Evolutionary conservation across 2,888 invertebrate genomes (phyloP), one percentile per base, ranked within the genome.

Genomic region (Gortyna flavago): DNA sequence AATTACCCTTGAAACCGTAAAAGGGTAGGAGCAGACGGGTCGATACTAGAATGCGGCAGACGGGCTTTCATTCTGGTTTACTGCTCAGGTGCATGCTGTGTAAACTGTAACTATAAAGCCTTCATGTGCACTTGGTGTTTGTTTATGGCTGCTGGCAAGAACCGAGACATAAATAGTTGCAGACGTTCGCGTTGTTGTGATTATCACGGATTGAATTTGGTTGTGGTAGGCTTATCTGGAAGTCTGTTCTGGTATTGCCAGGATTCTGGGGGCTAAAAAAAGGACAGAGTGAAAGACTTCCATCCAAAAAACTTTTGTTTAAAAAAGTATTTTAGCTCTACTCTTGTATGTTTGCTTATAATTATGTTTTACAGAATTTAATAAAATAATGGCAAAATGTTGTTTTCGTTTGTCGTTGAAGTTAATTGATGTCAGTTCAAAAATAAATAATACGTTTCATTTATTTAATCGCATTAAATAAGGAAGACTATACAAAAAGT

Each of bases 11-110:
- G 82, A 80, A 84, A 82, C 79, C 83, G 83, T 86, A 88, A 84
- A 88, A 88, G 78, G 79, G 79, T 77, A 84, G 78, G 72, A 72
- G 75, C 87, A 85, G 80, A 79, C 84, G 87, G 90, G 87, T 91
- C 91, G 90, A 90, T 91, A 89, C 80, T 72, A 83, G 86, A 82
- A 89, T 88, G 89, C 88, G 88, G 87, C 85, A 89, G 88, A 80
- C 86, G 70, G 86, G 88, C 85, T 90, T 90, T 89, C 90, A 87
- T 90, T 88, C 87, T 85, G 84, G 88, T 88, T 87, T 87, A 79
- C 65, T 80, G 84, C 79, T 72, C 80, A 79, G 79, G 82, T 87
- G 84, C 88, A 87, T 79, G 74, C 67, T 72, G 68, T 78, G 74
- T 75, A 64, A n/a, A 65, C 71, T 64, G 48, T 61, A 29, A 54